phyloP scores from a whole-genome alignment of 2,888 invertebrate genomes.

The Synergus japonicus region DNA sequence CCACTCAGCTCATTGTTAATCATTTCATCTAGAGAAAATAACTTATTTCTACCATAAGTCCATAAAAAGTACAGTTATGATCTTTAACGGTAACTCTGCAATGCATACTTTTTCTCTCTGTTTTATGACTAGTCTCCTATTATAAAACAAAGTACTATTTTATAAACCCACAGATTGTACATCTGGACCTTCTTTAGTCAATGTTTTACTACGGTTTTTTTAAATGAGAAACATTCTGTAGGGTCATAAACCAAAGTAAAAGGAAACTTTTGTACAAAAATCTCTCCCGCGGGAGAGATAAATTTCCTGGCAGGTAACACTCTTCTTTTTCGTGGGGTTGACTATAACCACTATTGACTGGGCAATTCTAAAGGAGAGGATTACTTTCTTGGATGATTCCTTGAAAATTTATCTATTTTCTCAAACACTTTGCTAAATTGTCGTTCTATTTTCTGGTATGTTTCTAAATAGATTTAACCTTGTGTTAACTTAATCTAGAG shows the following conservation, averaged over 20 bases:
- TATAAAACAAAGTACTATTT: neutral
- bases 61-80: neutral
- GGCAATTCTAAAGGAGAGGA: neutral
- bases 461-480: neutral
- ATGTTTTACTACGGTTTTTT: neutral
- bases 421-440: neutral
- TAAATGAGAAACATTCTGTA: neutral
- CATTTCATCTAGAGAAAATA: conserved; percentile 1
- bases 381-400: conserved; percentile 15
- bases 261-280: neutral
- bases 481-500: neutral
- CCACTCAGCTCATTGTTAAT: conserved; percentile 13
- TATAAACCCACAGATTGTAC: neutral
- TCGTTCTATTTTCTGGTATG: neutral
- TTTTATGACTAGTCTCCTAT: neutral
- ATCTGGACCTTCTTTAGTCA: neutral
- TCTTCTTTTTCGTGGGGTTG: neutral
- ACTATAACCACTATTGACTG: conserved; percentile 22
- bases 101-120: neutral
- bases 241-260: conserved; percentile 3
- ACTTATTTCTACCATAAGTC: neutral
- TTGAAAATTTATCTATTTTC: conserved; percentile 4
- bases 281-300: conserved; percentile 1
- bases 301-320: conserved; percentile 21
- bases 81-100: neutral